These are phyloP conservation scores for Zaprionus gabonicus DNA, from an alignment of 1,140 invertebrate genomes.

Conservation along the genomic window DNA sequence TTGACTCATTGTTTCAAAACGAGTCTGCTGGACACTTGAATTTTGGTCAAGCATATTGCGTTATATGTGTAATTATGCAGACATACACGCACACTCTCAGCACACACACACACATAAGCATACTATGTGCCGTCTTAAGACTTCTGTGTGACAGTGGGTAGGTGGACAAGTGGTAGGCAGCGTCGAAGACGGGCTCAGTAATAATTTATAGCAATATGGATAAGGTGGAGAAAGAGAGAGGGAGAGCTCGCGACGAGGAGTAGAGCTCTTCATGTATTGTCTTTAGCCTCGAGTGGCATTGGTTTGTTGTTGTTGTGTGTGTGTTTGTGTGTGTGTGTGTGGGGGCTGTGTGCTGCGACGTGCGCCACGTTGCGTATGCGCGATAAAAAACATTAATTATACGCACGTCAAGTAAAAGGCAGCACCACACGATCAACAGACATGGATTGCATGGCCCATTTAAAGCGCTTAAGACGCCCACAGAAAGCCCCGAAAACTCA, in stretches of 20 bases:
- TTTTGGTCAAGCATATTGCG: slow-evolving; percentile 77
- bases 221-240: background rate
- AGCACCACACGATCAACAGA: slow-evolving; percentile 56
- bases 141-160: slow-evolving; percentile 56
- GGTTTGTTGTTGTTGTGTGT: slow-evolving; percentile 23
- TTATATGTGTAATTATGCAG: slow-evolving; percentile 50
- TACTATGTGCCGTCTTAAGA: slow-evolving; percentile 20
- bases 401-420: slow-evolving; percentile 57
- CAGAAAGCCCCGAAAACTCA: slow-evolving; percentile 28
- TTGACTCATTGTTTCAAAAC: slow-evolving; percentile 72
- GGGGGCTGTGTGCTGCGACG: slow-evolving; percentile 19
- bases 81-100: slow-evolving; percentile 1
- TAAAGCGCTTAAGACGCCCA: slow-evolving; percentile 51
- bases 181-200: slow-evolving; percentile 17
- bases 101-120: slow-evolving; percentile 13
- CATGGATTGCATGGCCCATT: slow-evolving; percentile 53
- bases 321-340: no score
- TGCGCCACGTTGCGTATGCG: slow-evolving; percentile 69
- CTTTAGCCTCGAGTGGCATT: slow-evolving; percentile 19
- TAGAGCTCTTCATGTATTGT: slow-evolving; percentile 54
- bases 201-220: slow-evolving; percentile 47
- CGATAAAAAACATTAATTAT: slow-evolving; percentile 72
- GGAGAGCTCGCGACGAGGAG: slow-evolving; percentile 19
- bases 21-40: slow-evolving; percentile 67
- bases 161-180: slow-evolving; percentile 66